Evolutionary conservation across 2,797 vertebrate genomes (phyloP), one percentile per base, ranked within the genome.

Genomic region (Cyprinodon diabolis): DNA sequence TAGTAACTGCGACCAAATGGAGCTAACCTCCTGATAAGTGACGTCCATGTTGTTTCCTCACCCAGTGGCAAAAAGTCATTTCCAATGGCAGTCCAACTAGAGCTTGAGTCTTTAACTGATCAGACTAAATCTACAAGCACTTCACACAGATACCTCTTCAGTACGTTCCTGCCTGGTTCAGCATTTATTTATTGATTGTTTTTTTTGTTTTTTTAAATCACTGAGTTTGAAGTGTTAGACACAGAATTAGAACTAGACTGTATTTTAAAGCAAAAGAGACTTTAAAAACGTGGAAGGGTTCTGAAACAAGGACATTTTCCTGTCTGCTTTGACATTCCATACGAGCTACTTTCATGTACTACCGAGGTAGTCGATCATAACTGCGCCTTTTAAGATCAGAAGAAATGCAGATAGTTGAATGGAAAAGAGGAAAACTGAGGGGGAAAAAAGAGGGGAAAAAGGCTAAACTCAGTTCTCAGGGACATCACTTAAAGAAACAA

Each of bases 401-500:
- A 81, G 85, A 86, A 85, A 85, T 45, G 71, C 79, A 88, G 90
- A 87, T 69, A 79, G 77, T 84, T 82, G 87, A 87, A 89, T 60
- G 82, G 17, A n/a, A 48, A 76, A 69, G 75, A 78, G 79, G 84
- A 85, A 89, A 95, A 95, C 92, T 93, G 95, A 94, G 94, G 76
- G 80, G 95, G 95, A 89, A 95, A 95, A 89, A 88, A 93, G 94
- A 86, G 81, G 75, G 81, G 72, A 92, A 94, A 94, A 87, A 94
- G 87, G 86, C 92, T 94, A 88, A 94, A 94, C 94, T 95, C 96
- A 96, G 96, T 98, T 97, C 98, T 99, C 98, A 99, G 98, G 97
- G 98, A 99, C 92, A 95, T 97, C 96, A 97, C 95, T 96, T 96
- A 97, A 97, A 96, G 95, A 98, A 95, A 95, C 89, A 87, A 97